Evolutionary conservation across 2,888 invertebrate genomes (phyloP), one percentile per base, ranked within the genome.

Genomic region (Andrena bucephala): DNA sequence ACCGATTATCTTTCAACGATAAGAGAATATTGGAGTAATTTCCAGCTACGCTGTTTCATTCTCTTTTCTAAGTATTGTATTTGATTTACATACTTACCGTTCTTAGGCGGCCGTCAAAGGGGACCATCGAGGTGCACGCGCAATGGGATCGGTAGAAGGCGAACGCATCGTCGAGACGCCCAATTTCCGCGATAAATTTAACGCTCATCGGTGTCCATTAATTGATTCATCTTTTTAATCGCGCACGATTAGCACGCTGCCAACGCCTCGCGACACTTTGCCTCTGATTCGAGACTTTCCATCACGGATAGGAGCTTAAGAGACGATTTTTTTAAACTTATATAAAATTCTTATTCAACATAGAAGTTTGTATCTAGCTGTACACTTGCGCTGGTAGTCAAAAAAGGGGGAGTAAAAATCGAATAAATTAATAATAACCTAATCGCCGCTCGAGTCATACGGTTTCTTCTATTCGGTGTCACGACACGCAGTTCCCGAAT

Each of bases 401-500:
- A 59, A 77, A 60, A 36, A 67, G 66, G 60, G 33, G 8, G 62
- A 70, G 10, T 42, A 69, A 57, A n/a, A 54, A 62, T 24, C 3
- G 67, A 74, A 68, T 77, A 75, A 74, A 69, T 52, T 54, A 75
- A 72, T 42, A 13, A 27, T 65, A 42, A 71, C 10, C 48, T 57
- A 75, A 48, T 27, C 1, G n/a, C 13, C 13, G n/a, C 10, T 1
- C 24, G 6, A 36, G 29, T 59, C 10, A 1, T 3, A 7, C n/a
- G 8, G n/a, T 71, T 4, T 42, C 20, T 52, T 4, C 3, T 16
- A 16, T 42, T 16, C 42, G 42, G 2, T 10, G 62, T 86, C 68
- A 86, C 5, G 65, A 16, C 24, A 20, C 33, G 31, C 87, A 87
- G 7, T 66, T 81, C 57, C 80, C 84, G 27, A 85, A 87, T 7